Percentiles rank a stretch among this genome's conserved stretches.
Evolutionary conservation across 2,113 vertebrate species (phyloP).

Genomic region (Petromus typicus): DNA sequence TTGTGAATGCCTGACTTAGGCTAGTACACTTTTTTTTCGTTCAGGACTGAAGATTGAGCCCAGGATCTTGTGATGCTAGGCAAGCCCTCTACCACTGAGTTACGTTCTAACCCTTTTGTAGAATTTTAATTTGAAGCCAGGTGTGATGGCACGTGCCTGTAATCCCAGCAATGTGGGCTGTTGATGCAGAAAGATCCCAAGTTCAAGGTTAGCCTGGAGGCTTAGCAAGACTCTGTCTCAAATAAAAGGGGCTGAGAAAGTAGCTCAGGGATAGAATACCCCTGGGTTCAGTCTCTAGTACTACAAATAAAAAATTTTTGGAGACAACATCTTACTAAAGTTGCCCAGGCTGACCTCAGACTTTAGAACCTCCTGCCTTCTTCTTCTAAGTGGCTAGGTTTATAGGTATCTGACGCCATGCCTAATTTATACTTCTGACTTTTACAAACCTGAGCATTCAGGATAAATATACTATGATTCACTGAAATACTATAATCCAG

Average conservation of each 20-base stretch:
- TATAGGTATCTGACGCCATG: background rate
- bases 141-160: no score
- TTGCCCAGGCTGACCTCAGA: background rate
- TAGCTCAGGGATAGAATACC: background rate
- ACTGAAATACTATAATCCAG: slow-evolving; percentile 43
- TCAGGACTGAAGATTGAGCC: no score
- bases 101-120: no score
- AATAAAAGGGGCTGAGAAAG: background rate
- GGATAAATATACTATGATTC: background rate
- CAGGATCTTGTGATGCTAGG: no score
- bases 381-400: background rate
- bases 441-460: slow-evolving; percentile 36
- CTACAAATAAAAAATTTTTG: background rate
- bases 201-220: background rate
- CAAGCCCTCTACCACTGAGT: no score
- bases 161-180: no score
- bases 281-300: background rate
- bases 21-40: no score
- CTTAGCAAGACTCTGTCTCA: background rate
- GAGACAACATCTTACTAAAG: background rate
- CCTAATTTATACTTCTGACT: background rate
- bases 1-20: background rate
- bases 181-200: no score
- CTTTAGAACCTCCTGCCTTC: background rate
- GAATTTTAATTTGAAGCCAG: no score